phyloP scores from a whole-genome alignment of 2,797 vertebrate species.

The Scolopax rusticola region DNA sequence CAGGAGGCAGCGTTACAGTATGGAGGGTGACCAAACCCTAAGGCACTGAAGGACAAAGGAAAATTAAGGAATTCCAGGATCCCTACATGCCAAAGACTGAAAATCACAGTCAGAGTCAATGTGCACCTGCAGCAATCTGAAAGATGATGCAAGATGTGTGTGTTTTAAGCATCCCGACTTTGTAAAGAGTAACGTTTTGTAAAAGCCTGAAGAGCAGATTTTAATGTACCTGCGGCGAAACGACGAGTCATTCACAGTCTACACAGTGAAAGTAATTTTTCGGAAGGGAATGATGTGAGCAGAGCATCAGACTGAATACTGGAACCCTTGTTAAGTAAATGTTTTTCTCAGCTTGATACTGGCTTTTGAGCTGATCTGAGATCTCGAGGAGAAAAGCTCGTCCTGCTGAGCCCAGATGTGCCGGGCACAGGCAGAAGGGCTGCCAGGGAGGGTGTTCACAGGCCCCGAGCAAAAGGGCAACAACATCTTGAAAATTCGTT shows the following conservation, averaged over 20 bases:
- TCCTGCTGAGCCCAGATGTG: not conserved
- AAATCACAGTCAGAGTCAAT: not conserved
- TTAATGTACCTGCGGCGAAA: not conserved
- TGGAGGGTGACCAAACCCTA: not conserved
- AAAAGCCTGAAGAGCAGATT: not conserved
- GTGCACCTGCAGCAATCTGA: not conserved
- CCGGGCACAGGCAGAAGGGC: not conserved
- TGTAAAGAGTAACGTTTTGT: not conserved
- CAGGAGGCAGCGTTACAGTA: not conserved
- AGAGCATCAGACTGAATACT: not conserved
- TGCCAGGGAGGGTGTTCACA: not conserved
- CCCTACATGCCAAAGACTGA: not conserved
- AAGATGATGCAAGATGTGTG: not conserved
- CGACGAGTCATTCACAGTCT: not conserved
- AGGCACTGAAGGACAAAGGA: not conserved
- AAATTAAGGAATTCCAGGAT: not conserved
- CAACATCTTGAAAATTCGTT: not conserved
- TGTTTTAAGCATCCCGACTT: not conserved
- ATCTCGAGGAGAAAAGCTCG: not conserved
- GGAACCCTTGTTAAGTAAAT: not conserved
- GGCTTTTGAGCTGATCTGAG: constrained; percentile 10
- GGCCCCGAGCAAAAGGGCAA: not conserved
- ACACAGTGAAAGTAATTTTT: not conserved
- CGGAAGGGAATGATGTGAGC: not conserved
- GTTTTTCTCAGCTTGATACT: not conserved